A percentile compares a stretch with the other conserved stretches of the same genome.
phyloP scores from a whole-genome alignment of 92 coral and sea anemone genomes.

The Epizoanthus scotinus region DNA sequence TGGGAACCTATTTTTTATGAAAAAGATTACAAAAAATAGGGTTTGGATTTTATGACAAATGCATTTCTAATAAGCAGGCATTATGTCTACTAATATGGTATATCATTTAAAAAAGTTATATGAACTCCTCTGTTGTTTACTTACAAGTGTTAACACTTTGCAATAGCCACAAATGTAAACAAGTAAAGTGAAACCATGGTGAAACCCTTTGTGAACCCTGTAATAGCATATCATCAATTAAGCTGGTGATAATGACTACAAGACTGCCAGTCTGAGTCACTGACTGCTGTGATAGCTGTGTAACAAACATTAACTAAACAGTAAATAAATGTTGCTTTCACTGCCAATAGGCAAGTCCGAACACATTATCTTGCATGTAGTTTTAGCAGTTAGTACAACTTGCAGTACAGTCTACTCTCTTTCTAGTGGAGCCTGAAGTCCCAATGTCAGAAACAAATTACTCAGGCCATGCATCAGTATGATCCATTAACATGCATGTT shows the following conservation, averaged over 20 bases:
- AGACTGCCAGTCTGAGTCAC: too few species aligned
- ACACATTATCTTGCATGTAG: slow-evolving; percentile 31
- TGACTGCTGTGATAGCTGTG: slow-evolving; percentile 25
- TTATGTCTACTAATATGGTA: too few species aligned
- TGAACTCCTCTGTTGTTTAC: too few species aligned
- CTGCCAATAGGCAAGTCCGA: slow-evolving; percentile 40
- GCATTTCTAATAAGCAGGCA: too few species aligned
- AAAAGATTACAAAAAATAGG: too few species aligned
- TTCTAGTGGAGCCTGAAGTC: slow-evolving; percentile 30
- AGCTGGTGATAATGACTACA: too few species aligned
- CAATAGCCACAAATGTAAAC: too few species aligned
- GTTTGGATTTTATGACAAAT: too few species aligned
- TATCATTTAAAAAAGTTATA: too few species aligned
- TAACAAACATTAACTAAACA: slow-evolving; percentile 35
- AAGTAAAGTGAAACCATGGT: slow-evolving; percentile 25
- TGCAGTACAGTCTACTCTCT: slow-evolving; percentile 13
- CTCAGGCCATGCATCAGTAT: slow-evolving; percentile 34
- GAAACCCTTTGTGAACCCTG: slow-evolving; percentile 13
- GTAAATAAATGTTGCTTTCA: slow-evolving; percentile 26
- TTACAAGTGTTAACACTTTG: too few species aligned
- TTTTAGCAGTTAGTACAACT: slow-evolving; percentile 28
- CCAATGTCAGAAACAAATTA: slow-evolving; percentile 36
- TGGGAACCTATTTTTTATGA: too few species aligned
- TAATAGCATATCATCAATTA: too few species aligned
- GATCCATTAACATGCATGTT: slow-evolving; percentile 20